Conservation (phyloP, 2,113 vertebrate species). For the Pungitius pungitius region DNA sequence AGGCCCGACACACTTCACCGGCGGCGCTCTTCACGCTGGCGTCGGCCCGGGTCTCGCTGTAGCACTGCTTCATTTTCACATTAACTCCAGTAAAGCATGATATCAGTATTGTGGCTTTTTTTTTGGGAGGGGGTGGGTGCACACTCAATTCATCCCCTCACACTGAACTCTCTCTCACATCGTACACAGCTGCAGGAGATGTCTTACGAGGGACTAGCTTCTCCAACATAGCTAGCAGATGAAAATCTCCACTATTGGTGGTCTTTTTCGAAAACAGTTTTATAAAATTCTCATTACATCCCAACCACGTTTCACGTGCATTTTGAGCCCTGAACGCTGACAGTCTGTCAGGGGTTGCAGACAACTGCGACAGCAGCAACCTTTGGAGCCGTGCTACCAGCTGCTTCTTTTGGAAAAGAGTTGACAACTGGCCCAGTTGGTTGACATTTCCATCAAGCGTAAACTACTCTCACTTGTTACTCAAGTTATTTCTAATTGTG, state of each 20-base stretch:
- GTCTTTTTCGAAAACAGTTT: background rate
- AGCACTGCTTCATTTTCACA: conserved; percentile 77
- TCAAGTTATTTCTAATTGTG: conserved; percentile 19
- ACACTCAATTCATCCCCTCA: conserved; percentile 63
- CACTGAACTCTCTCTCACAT: conserved; percentile 48
- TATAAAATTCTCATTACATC: background rate
- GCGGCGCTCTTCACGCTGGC: conserved; percentile 62
- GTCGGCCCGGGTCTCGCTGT: conserved; percentile 59
- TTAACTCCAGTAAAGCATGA: conserved; percentile 71
- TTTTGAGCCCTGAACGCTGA: background rate
- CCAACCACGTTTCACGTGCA: background rate
- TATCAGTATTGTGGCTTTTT: conserved; percentile 50
- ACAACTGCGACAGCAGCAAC: too few relatives aligned
- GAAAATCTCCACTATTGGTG: background rate
- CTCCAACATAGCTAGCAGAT: conserved; percentile 37
- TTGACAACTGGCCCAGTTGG: background rate
- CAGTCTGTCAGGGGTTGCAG: too few relatives aligned
- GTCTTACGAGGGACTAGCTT: conserved; percentile 38
- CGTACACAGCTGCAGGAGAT: conserved; percentile 57
- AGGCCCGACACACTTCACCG: conserved; percentile 69
- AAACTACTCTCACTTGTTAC: background rate
- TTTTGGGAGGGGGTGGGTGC: conserved; percentile 10
- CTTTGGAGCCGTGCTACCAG: background rate
- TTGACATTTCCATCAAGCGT: too few relatives aligned
- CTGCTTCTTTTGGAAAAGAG: background rate